Evolutionary conservation across 2,113 vertebrate species (phyloP).

Genomic region (Pogona vitticeps): DNA sequence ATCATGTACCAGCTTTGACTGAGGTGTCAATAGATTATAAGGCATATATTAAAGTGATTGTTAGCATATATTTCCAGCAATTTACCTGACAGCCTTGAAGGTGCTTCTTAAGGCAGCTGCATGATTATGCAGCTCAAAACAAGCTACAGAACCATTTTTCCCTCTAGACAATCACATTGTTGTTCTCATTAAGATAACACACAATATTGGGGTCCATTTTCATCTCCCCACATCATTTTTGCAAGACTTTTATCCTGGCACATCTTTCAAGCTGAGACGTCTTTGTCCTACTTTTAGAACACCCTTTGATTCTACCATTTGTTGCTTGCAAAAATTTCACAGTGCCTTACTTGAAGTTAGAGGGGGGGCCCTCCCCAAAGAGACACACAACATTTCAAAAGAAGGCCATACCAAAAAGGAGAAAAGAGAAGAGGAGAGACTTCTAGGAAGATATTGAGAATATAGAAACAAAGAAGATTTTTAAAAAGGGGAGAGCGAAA

Average conservation of each 20-base stretch:
- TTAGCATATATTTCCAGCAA: neutral
- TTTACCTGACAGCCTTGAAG: slow-evolving; percentile 20
- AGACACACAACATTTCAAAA: neutral
- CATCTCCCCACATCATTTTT: neutral
- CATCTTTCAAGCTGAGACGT: neutral
- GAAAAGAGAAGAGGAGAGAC: neutral
- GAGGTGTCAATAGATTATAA: too few relatives aligned
- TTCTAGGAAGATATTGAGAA: neutral
- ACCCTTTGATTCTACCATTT: neutral
- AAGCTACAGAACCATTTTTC: neutral
- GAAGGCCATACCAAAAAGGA: neutral
- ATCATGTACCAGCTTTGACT: too few relatives aligned
- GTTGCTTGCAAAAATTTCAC: neutral
- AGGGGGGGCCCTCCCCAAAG: neutral
- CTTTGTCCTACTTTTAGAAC: neutral
- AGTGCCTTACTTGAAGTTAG: neutral
- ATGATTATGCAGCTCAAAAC: slow-evolving; percentile 22
- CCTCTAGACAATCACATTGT: slow-evolving; percentile 6
- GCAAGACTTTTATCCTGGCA: neutral
- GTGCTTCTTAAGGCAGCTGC: neutral
- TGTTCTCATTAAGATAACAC: slow-evolving; percentile 18
- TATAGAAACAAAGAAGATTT: neutral
- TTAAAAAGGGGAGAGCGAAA: neutral
- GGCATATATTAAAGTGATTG: too few relatives aligned
- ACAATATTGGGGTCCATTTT: neutral